These are phyloP conservation scores for Nomada ferruginata DNA, from an alignment of 2,888 invertebrate species.

Conservation along the genomic window DNA sequence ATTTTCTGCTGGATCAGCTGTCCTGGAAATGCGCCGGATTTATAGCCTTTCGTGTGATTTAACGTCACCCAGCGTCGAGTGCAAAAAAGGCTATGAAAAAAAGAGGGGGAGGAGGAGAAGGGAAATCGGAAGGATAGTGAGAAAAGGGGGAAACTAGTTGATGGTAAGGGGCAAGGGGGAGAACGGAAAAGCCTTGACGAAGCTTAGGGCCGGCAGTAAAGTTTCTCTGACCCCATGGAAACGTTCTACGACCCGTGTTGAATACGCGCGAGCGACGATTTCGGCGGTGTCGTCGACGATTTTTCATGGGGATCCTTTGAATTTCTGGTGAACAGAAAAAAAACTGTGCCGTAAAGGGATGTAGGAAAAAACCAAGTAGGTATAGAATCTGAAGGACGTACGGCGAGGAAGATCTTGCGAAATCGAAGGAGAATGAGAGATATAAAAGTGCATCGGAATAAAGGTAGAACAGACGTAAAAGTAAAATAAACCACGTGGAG, in stretches of 20 bases:
- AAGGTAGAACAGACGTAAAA: neutral
- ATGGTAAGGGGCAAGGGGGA: neutral
- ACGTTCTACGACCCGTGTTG: neutral
- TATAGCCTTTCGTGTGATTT: slow-evolving; percentile 65
- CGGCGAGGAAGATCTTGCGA: no score
- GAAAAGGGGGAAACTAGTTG: slow-evolving; percentile 22
- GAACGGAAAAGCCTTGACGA: slow-evolving; percentile 8
- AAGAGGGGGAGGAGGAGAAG: neutral
- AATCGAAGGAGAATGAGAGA: neutral
- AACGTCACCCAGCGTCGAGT: slow-evolving; percentile 45
- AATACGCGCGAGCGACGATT: slow-evolving; percentile 38
- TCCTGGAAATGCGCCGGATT: slow-evolving; percentile 61
- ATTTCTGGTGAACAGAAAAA: neutral
- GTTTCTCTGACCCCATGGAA: neutral
- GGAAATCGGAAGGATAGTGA: neutral
- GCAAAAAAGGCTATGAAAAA: neutral
- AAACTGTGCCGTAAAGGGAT: no score
- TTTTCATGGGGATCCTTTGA: slow-evolving; percentile 49
- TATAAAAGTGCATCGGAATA: neutral
- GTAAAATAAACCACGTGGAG: neutral
- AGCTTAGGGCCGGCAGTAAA: neutral
- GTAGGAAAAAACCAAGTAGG: neutral
- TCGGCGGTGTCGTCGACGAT: slow-evolving; percentile 46
- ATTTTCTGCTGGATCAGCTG: slow-evolving; percentile 66
- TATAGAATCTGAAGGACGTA: slow-evolving; percentile 34